Evolutionary conservation across 2,888 invertebrate genomes (phyloP).

Genomic region (Disparrhopalites patrizii): DNA sequence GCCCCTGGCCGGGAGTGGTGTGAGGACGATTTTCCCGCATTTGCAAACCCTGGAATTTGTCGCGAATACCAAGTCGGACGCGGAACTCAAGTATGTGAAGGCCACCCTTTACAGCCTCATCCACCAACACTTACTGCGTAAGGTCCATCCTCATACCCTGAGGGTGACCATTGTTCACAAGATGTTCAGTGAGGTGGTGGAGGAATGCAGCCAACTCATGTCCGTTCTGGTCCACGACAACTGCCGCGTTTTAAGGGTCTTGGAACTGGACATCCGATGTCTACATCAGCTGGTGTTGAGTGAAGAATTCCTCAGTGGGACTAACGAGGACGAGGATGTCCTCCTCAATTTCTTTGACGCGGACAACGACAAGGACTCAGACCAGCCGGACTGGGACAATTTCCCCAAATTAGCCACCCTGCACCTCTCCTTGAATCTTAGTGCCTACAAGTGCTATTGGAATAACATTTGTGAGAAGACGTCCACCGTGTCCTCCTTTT

Average conservation of each 20-base stretch:
- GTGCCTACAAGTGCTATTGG: constrained; percentile 4
- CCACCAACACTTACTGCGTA: not conserved
- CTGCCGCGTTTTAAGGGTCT: not conserved
- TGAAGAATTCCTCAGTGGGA: too few relatives aligned
- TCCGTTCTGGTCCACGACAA: not conserved
- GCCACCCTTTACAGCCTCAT: not conserved
- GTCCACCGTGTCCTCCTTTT: not conserved
- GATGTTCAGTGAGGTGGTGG: not conserved
- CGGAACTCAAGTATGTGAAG: constrained; percentile 4
- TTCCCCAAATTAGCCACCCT: constrained; percentile 1
- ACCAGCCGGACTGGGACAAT: not conserved
- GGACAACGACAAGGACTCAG: not conserved
- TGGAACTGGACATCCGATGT: constrained; percentile 7
- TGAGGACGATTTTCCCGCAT: not conserved
- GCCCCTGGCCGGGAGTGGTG: not conserved
- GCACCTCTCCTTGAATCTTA: not conserved
- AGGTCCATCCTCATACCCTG: not conserved
- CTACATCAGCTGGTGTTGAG: too few relatives aligned
- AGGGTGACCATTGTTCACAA: constrained; percentile 4
- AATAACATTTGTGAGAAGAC: not conserved
- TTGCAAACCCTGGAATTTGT: not conserved
- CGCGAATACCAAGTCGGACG: not conserved
- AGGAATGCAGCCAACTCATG: constrained; percentile 3
- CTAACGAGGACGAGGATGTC: not conserved
- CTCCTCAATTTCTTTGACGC: not conserved